Base-by-base conservation (phyloP, 2,888 invertebrate species). In the Melikaiella ostensackeni region DNA sequence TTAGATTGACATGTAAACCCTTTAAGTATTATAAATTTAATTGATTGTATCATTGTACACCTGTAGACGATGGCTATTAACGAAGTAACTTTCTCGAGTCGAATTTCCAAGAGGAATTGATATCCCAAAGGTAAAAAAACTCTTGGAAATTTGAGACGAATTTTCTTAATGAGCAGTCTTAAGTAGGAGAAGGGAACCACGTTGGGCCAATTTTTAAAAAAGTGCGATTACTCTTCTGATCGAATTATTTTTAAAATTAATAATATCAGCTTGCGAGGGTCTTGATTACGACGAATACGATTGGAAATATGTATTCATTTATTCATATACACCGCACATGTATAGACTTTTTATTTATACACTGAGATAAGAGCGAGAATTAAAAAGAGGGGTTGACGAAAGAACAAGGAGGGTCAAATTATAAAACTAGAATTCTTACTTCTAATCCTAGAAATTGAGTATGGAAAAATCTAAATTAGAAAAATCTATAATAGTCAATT, bases 11-110 rank as follows among this genome's bases (percentile, higher is more conserved):
- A 81, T 84, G 83, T 84, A 84, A 82, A 82, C 75, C 79, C 75
- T 82, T 82, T 80, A 82, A 82, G 79, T 82, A 70, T 70, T 76
- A 76, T 81, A 82, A 84, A 84, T 84, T 86, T 82, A 83, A 80
- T 85, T 86, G 85, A 85, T 86, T 85, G 84, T 85, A 84, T 84
- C 83, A 84, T 84, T 82, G 80, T 82, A 82, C 82, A 86, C 80
- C 82, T 79, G 82, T 80, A 81, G 81, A 83, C 77, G 79, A 82
- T 82, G 81, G 78, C 42, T 80, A 50, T 77, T 46, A 80, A 76
- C 76, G 75, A 79, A 82, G 75, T 79, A 79, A 79, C 42, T 64
- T 77, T 76, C 64, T 74, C 70, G 77, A 80, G 35, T 61, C 57
- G 57, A 80, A 74, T 75, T 73, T 77, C 77, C 74, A 80, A 59